Conservation (phyloP, 2,797 vertebrate genomes). For the Crocodylus rhombifer region DNA sequence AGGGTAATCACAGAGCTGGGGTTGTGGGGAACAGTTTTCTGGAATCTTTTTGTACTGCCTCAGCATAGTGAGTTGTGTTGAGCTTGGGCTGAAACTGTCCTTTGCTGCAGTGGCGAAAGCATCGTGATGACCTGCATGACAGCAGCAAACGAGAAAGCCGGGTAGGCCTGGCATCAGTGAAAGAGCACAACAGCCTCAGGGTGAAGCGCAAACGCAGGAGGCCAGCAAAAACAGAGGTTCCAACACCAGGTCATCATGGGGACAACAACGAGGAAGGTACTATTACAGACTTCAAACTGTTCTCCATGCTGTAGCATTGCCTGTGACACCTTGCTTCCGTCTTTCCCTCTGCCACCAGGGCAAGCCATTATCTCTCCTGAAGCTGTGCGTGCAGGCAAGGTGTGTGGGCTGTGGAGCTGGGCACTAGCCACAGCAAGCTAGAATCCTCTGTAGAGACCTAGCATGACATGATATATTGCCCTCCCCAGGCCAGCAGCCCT, state of each 20-base stretch:
- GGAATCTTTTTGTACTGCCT: neutral
- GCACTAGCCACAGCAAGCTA: fast-evolving
- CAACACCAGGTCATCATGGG: conserved; percentile 51
- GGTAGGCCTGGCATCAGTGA: conserved; percentile 55
- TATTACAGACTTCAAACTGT: fast-evolving
- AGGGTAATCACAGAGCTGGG: fast-evolving
- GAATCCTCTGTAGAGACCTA: fast-evolving
- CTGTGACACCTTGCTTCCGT: neutral
- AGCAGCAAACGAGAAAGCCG: conserved; percentile 68
- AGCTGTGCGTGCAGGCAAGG: neutral
- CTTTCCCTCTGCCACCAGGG: neutral
- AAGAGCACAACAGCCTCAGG: conserved; percentile 78
- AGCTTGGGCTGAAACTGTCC: neutral
- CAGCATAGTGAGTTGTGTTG: neutral
- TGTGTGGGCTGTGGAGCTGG: neutral
- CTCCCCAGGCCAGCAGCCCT: neutral
- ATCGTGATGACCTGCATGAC: conserved; percentile 62
- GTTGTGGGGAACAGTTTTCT: neutral
- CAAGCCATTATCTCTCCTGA: neutral
- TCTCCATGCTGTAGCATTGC: neutral
- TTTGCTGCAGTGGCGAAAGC: conserved; percentile 78
- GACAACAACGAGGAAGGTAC: conserved; percentile 81
- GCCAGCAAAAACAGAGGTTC: conserved; percentile 71
- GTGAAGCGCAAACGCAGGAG: conserved; percentile 82
- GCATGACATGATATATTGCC: fast-evolving